A percentile compares a stretch with the other conserved stretches of the same genome.
Conservation (phyloP, 1,140 invertebrate species). For the Harpegnathos saltator region DNA sequence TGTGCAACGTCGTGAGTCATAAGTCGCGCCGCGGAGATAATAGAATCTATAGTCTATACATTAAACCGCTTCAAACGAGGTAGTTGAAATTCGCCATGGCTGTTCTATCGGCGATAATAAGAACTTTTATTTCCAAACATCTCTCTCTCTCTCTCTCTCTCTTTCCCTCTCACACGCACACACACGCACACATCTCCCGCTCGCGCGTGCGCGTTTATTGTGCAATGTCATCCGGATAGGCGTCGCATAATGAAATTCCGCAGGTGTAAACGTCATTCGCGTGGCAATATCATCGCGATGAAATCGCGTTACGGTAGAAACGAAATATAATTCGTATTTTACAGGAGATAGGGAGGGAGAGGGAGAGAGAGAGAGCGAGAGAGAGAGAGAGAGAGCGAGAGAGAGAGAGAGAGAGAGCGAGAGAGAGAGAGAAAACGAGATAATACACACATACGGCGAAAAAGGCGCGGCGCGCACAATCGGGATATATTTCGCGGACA, state of each 20-base stretch:
- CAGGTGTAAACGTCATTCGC: constrained; percentile 28
- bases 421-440: background rate
- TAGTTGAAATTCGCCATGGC: constrained; percentile 34
- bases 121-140: constrained; percentile 67
- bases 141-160: no score
- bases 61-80: constrained; percentile 64
- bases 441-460: no score
- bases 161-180: no score
- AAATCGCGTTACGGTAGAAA: constrained; percentile 21
- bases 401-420: background rate
- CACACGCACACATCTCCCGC: no score
- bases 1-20: constrained; percentile 53
- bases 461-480: background rate
- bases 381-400: background rate
- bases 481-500: background rate
- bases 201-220: constrained; percentile 13
- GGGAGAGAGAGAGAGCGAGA: no score
- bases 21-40: constrained; percentile 68
- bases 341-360: no score
- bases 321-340: constrained; percentile 25
- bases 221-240: constrained; percentile 5
- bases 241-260: constrained; percentile 39
- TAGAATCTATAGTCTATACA: constrained; percentile 67
- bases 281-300: background rate
- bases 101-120: constrained; percentile 53